A percentile compares a stretch with the other conserved stretches of the same genome.
These are phyloP conservation scores for Microcebus griseorufus DNA, from an alignment of 2,113 vertebrate genomes.

Conservation along the genomic window DNA sequence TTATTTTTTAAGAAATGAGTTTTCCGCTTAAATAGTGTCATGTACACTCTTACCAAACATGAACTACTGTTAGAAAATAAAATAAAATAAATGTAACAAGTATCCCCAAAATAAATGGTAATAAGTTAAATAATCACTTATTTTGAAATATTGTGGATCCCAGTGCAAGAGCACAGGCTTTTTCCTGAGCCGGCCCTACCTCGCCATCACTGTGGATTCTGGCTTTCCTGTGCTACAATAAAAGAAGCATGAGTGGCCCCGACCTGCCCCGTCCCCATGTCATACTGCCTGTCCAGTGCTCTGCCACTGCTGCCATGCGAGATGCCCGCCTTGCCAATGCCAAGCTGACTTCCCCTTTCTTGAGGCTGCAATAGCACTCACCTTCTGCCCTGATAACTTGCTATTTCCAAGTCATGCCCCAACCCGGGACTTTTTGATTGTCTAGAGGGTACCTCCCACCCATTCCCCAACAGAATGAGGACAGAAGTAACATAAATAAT, in stretches of 20 bases:
- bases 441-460: neutral
- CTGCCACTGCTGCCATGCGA: neutral
- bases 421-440: neutral
- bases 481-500: neutral
- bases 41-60: neutral
- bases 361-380: neutral
- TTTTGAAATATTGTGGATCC: neutral
- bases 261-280: neutral
- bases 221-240: neutral
- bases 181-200: accelerated
- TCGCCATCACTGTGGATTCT: neutral
- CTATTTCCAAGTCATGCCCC: neutral
- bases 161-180: neutral
- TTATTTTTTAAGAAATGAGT: neutral
- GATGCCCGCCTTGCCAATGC: neutral
- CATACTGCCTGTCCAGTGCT: no score
- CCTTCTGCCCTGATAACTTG: neutral
- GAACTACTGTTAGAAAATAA: neutral
- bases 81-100: neutral
- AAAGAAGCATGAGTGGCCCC: neutral
- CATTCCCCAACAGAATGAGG: neutral
- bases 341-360: neutral
- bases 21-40: neutral
- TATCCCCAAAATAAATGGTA: neutral
- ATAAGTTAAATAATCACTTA: neutral